A percentile compares a stretch with the other conserved stretches of the same genome.
These are phyloP conservation scores for Tetramorium parvispinum DNA, from an alignment of 1,140 invertebrate species.

Conservation along the genomic window DNA sequence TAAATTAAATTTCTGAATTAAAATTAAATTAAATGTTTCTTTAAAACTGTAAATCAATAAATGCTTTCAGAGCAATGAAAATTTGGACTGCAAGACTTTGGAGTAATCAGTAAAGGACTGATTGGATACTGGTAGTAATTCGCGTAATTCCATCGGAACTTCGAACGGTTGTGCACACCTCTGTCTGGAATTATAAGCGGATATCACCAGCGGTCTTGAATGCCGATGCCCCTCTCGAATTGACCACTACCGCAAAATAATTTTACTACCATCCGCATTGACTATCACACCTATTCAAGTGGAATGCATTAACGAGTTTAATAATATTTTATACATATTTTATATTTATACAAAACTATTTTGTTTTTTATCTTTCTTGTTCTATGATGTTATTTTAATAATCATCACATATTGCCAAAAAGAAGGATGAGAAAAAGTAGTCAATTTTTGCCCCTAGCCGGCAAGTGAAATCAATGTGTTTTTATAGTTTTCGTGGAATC, in stretches of 20 bases:
- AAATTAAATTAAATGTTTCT: neutral
- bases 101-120: neutral
- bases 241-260: conserved; percentile 26
- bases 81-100: neutral
- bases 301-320: neutral
- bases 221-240: conserved; percentile 19
- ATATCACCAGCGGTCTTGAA: conserved; percentile 40
- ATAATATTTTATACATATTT: conserved; percentile 24
- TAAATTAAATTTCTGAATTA: neutral
- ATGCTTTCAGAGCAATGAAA: neutral
- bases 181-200: conserved; percentile 50
- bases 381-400: neutral
- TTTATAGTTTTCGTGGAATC: no score
- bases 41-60: conserved; percentile 3
- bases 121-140: conserved; percentile 36
- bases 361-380: neutral
- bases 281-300: neutral
- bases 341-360: neutral
- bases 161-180: conserved; percentile 17
- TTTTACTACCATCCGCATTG: neutral
- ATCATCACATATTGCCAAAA: neutral
- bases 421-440: no score
- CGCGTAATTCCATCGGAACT: conserved; percentile 10
- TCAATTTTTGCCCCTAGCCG: no score
- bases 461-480: no score